Percentiles rank a stretch among this genome's conserved stretches.
Conservation (phyloP, 2,888 invertebrate genomes). For the Dyspetes luteomarginatus region DNA sequence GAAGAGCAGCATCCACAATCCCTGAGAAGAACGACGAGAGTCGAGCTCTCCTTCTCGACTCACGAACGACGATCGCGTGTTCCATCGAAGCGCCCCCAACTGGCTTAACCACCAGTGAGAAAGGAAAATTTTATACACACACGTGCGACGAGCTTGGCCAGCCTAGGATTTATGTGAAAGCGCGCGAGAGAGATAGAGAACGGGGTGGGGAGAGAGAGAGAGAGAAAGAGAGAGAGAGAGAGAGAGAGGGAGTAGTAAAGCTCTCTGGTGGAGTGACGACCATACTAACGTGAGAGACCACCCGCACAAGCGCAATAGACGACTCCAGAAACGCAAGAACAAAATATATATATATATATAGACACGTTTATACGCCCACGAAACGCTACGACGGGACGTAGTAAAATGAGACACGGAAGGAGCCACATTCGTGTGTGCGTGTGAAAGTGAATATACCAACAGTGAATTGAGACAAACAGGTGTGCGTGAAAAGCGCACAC, state of each 20-base stretch:
- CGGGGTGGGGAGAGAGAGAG: not conserved
- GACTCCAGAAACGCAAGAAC: constrained; percentile 9
- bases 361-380: not conserved
- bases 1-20: not conserved
- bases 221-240: constrained; percentile 5
- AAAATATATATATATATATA: not conserved
- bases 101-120: not conserved
- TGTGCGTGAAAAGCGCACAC: not conserved
- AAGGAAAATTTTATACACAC: not conserved
- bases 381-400: not conserved
- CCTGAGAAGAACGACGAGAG: not conserved
- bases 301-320: constrained; percentile 48
- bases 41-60: not conserved
- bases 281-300: constrained; percentile 30
- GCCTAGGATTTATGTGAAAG: not conserved
- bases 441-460: not conserved
- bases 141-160: constrained; percentile 17
- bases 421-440: not conserved
- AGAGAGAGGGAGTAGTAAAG: constrained; percentile 30
- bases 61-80: not conserved
- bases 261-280: constrained; percentile 14
- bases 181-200: not conserved
- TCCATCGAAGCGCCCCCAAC: constrained; percentile 13
- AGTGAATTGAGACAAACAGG: not conserved
- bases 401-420: not conserved